Evolutionary conservation across 2,113 vertebrate genomes (phyloP), one percentile per base, ranked within the genome.

Genomic region (Gallinago media): DNA sequence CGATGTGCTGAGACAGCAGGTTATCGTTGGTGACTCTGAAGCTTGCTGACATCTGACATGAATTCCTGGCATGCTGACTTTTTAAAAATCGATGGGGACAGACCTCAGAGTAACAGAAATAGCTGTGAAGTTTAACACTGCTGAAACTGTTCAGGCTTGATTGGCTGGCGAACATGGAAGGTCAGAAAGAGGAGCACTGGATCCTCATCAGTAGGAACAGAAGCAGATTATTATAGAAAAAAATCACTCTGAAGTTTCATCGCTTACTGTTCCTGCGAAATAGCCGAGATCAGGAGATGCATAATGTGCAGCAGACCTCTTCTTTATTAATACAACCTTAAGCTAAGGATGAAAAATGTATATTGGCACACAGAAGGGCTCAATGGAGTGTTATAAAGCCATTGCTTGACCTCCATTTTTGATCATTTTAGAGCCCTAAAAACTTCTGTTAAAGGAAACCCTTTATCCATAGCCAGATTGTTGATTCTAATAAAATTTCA

Each of bases 31-130:
- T 92, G 96, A 78, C 97, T 96, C 95, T 96, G 95, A 96, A 96
- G 95, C 89, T 96, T 95, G 91, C 97, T 97, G 97, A 97, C 97
- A 97, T 97, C 96, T 98, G 97, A 98, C 98, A 98, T 96, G 96
- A 96, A 97, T 97, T 97, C 96, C 96, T 98, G 97, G 95, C 96
- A 97, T 75, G 90, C 95, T 96, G 96, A 96, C 97, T 97, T 96
- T 87, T 96, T 87, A 92, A 95, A 96, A 97, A 98, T 97, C 95
- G 73, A 97, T 96, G 94, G 96, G 96, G 97, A 98, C 93, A 97
- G 96, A 97, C 97, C 97, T 97, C 92, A 71, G 97, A 96, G 91
- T 97, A 96, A 93, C 94, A 93, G 96, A 96, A 98, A 97, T 94
- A 96, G 97, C 96, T 94, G 89, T 94, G 93, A 96, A 97, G 97